Base-by-base conservation (phyloP, 2,888 invertebrate genomes). In the Polyommatus icarus region DNA sequence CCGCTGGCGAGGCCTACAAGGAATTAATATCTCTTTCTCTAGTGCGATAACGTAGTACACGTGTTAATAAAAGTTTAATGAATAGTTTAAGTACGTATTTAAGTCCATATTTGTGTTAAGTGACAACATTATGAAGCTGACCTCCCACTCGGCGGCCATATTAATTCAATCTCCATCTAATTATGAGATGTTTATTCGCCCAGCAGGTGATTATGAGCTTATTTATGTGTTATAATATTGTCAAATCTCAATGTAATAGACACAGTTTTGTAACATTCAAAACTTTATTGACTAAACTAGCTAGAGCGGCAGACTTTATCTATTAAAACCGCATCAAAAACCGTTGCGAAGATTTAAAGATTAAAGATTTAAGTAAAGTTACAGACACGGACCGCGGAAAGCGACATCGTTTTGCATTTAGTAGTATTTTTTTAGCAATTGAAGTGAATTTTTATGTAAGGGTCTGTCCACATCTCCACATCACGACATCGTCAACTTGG, bases 121-220 rank as follows among this genome's bases (percentile, higher is more conserved):
- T 15, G 67, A 67, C 67, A 32, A 29, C 15, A 67, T 67, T 32
- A 67, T 6, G 67, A 29, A 15, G 15, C 29, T 15, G 54, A 29
- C 54, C 54, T 75, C 75, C 75, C 75, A 75, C 75, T 54, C 46
- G 18, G 50, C 20, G 50, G 46, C 50, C 73, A 73, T 50, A 32
- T 75, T 50, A 50, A 75, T 75, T 50, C 46, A 50, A 75, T 54
- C 15, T 50, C 20, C 75, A 75, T 75, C 24, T 29, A 24, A 75
- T 75, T 75, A 24, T 54, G 12, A 24, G 24, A 15, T 29, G 29
- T 75, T 50, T 75, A 50, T 75, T 29, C 24, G 46, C 75, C 46
- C 75, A 75, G 75, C 75, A 54, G 75, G 75, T 75, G 75, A 18
- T 73, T 73, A 67, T 67, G 29, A 67, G 67, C 67, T 67, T 67